Conservation (phyloP, 1,140 invertebrate species). For the Eubasilissa regina region DNA sequence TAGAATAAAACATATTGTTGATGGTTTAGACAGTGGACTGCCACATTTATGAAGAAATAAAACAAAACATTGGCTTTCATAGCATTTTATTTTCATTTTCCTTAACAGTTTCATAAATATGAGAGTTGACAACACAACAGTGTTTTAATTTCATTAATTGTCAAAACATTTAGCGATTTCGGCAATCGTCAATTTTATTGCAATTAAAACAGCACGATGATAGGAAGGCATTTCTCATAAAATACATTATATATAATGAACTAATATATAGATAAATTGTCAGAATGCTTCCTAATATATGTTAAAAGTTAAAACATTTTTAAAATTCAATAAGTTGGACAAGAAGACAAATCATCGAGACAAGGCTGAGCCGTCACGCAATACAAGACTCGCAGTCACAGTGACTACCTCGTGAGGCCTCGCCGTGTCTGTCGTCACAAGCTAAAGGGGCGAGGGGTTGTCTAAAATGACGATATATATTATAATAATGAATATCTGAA, state of each 20-base stretch:
- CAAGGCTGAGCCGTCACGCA: slow-evolving; percentile 38
- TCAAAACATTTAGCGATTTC: slow-evolving; percentile 60
- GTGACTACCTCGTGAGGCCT: slow-evolving; percentile 6
- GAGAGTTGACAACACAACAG: slow-evolving; percentile 74
- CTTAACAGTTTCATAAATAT: slow-evolving; percentile 73
- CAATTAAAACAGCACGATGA: slow-evolving; percentile 60
- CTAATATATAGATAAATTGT: slow-evolving; percentile 59
- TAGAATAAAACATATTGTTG: not conserved
- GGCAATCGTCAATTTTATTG: slow-evolving; percentile 59
- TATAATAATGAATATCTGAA: slow-evolving; percentile 52
- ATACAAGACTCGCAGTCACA: not conserved
- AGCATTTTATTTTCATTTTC: slow-evolving; percentile 61
- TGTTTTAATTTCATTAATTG: slow-evolving; percentile 60
- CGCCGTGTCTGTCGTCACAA: slow-evolving; percentile 57
- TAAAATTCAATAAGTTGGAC: slow-evolving; percentile 56
- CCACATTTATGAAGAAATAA: not conserved
- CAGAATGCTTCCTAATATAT: slow-evolving; percentile 60
- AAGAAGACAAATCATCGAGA: slow-evolving; percentile 53
- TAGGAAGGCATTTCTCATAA: slow-evolving; percentile 57
- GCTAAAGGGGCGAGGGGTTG: slow-evolving; percentile 56
- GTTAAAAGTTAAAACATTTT: slow-evolving; percentile 60
- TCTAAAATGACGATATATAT: slow-evolving; percentile 56
- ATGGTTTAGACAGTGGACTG: no score
- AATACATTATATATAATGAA: slow-evolving; percentile 53
- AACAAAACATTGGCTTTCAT: slow-evolving; percentile 46